A percentile compares a stretch with the other conserved stretches of the same genome.
These are phyloP conservation scores for Asarcornis scutulata DNA, from an alignment of 2,113 vertebrate genomes.

Conservation along the genomic window DNA sequence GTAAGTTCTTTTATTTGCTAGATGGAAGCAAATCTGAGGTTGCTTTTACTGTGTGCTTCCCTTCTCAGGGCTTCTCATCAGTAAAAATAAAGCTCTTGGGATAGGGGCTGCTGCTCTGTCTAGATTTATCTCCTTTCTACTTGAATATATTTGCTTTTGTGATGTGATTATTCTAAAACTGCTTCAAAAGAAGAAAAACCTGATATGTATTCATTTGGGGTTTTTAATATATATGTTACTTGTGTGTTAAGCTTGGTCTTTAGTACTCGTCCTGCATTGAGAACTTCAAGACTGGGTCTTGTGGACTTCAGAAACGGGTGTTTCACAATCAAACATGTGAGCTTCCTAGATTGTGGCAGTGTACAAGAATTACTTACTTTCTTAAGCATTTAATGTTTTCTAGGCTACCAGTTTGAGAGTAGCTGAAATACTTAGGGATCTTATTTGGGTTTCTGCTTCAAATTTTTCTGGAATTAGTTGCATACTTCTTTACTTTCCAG, in stretches of 20 bases:
- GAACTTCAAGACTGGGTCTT: not conserved
- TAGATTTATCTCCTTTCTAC: not conserved
- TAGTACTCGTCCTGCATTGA: not conserved
- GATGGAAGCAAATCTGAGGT: not conserved
- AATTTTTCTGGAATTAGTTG: not conserved
- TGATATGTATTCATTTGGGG: not conserved
- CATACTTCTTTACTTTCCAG: not conserved
- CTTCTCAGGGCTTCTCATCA: not conserved
- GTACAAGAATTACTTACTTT: not conserved
- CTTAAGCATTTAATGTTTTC: not conserved
- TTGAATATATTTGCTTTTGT: not conserved
- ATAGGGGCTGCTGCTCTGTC: not conserved
- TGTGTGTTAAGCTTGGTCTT: not conserved
- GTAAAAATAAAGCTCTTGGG: not conserved
- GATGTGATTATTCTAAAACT: not conserved
- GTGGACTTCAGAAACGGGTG: not conserved
- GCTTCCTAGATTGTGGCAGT: not conserved
- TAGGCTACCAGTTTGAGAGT: not conserved
- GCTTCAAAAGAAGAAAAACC: not conserved
- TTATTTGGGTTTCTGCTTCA: not conserved
- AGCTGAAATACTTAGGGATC: not conserved
- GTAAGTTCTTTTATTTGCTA: not conserved
- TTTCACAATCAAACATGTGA: not conserved
- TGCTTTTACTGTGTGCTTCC: not conserved
- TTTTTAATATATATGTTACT: not conserved